A percentile compares a stretch with the other conserved stretches of the same genome.
Evolutionary conservation across 1,140 invertebrate species (phyloP).

Genomic region (Aphelenchoides besseyi): DNA sequence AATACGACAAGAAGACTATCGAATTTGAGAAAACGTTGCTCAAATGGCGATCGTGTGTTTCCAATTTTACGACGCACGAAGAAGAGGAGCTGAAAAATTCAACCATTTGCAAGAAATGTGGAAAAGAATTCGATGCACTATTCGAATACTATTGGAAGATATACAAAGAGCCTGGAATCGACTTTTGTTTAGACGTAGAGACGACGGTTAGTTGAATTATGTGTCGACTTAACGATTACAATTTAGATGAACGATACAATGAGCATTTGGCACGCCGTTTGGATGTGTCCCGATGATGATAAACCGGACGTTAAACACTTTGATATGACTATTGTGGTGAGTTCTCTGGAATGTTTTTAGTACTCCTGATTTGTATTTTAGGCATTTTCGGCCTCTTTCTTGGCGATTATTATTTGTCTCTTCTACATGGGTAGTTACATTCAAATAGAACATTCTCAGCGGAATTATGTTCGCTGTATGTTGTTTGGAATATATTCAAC

Average conservation of each 20-base stretch:
- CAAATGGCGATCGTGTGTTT: slow-evolving; percentile 48
- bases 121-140: slow-evolving; percentile 41
- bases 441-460: slow-evolving; percentile 41
- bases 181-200: slow-evolving; percentile 52
- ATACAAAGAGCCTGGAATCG: slow-evolving; percentile 50
- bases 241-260: slow-evolving; percentile 58
- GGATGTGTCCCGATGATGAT: slow-evolving; percentile 43
- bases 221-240: not conserved
- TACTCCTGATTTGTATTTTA: too few species aligned
- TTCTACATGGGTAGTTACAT: slow-evolving; percentile 57
- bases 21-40: slow-evolving; percentile 31
- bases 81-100: slow-evolving; percentile 17
- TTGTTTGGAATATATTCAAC: slow-evolving; percentile 8
- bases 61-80: slow-evolving; percentile 26
- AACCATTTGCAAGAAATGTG: slow-evolving; percentile 46
- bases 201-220: slow-evolving; percentile 41
- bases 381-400: slow-evolving; percentile 34
- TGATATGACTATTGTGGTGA: slow-evolving; percentile 42
- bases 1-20: slow-evolving; percentile 46
- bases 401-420: slow-evolving; percentile 38
- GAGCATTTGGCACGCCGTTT: slow-evolving; percentile 54
- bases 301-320: slow-evolving; percentile 29
- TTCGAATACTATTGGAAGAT: slow-evolving; percentile 57
- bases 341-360: too few species aligned
- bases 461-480: slow-evolving; percentile 52